These are phyloP conservation scores for Herpetotheres cachinnans DNA, from an alignment of 2,113 vertebrate genomes.

Conservation along the genomic window DNA sequence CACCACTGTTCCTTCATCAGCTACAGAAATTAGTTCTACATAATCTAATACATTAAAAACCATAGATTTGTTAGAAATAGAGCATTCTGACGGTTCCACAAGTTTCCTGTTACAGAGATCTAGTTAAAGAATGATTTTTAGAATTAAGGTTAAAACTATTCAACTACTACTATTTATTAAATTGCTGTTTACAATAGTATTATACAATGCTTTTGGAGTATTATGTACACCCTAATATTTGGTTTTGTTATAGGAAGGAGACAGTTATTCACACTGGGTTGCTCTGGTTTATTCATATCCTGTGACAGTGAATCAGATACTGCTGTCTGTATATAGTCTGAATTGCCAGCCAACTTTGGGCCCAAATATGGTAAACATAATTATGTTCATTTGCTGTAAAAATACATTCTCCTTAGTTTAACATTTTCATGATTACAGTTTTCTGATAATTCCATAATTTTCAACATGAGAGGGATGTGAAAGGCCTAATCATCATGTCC, in stretches of 20 bases:
- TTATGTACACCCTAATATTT: neutral
- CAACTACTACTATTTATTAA: neutral
- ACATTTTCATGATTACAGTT: conserved; percentile 66
- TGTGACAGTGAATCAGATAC: conserved; percentile 64
- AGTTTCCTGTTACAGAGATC: neutral
- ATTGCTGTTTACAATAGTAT: neutral
- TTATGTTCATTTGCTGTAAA: conserved; percentile 63
- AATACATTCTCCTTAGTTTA: conserved; percentile 54
- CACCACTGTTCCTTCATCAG: neutral
- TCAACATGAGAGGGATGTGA: conserved; percentile 48
- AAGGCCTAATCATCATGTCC: conserved; percentile 61
- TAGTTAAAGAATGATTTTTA: neutral
- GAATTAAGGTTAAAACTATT: neutral
- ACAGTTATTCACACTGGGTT: conserved; percentile 16
- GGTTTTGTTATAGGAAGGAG: conserved; percentile 9
- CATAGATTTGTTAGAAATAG: neutral
- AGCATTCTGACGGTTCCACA: neutral
- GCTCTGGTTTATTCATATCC: conserved; percentile 61
- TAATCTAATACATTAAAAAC: neutral
- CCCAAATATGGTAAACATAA: conserved; percentile 64
- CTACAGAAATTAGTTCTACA: neutral
- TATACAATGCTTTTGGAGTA: neutral
- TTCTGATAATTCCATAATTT: conserved; percentile 68
- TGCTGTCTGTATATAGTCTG: conserved; percentile 51
- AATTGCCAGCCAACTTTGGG: conserved; percentile 44